Conservation (phyloP, 2,113 vertebrate species). For the Anguilla rostrata region DNA sequence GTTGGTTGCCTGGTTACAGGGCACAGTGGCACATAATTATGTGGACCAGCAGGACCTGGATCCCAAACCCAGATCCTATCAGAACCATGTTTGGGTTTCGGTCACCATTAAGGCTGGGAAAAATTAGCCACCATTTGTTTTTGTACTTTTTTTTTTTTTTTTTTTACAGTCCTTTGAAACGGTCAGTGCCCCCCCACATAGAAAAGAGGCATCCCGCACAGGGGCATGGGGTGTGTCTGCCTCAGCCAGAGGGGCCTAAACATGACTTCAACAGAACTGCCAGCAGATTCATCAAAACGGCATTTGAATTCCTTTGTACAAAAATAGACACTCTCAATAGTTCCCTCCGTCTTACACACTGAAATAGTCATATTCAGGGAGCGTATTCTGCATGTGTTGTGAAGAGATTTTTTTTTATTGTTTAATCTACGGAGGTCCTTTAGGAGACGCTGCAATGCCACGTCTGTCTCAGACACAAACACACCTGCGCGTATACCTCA, state of each 20-base stretch:
- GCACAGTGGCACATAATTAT: slow-evolving; percentile 56
- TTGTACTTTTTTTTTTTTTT: slow-evolving; percentile 43
- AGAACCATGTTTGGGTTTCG: slow-evolving; percentile 52
- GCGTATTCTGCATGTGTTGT: background rate
- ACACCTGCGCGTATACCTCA: too few relatives aligned
- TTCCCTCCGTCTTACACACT: background rate
- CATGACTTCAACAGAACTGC: too few relatives aligned
- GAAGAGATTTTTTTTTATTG: background rate
- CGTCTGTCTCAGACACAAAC: background rate
- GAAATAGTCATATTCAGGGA: background rate
- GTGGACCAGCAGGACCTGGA: slow-evolving; percentile 50
- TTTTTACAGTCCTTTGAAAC: slow-evolving; percentile 44
- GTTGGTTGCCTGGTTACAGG: slow-evolving; percentile 44
- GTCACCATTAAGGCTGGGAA: slow-evolving; percentile 54
- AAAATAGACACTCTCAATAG: too few relatives aligned
- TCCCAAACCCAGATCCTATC: slow-evolving; percentile 40
- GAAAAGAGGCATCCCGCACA: slow-evolving; percentile 32
- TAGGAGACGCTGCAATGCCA: background rate
- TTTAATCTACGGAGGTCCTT: background rate
- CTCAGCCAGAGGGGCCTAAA: too few relatives aligned
- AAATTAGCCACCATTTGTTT: slow-evolving; percentile 63
- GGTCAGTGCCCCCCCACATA: slow-evolving; percentile 42
- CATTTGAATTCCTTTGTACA: too few relatives aligned
- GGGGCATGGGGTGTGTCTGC: background rate
- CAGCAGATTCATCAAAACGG: too few relatives aligned